Evolutionary conservation across 1,140 invertebrate species (phyloP).

Genomic region (Pogonomyrmex barbatus): DNA sequence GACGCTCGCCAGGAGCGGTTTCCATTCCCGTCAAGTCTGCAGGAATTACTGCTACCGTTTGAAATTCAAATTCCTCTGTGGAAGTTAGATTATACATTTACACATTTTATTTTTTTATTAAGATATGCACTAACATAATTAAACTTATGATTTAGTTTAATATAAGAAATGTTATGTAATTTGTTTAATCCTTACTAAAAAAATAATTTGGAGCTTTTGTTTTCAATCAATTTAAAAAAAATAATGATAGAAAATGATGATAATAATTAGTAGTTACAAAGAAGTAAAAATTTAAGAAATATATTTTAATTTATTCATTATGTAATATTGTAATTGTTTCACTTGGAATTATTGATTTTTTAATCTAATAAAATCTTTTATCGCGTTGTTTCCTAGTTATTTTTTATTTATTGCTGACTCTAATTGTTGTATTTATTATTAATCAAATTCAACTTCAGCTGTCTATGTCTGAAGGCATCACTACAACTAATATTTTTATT

Average conservation of each 20-base stretch:
- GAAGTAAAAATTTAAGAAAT: background rate
- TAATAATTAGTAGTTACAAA: background rate
- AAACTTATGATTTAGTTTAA: background rate
- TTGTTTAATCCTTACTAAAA: background rate
- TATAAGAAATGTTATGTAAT: background rate
- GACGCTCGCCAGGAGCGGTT: conserved; percentile 72
- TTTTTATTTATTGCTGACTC: background rate
- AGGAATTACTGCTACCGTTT: conserved; percentile 87
- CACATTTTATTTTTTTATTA: background rate
- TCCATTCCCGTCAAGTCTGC: conserved; percentile 58
- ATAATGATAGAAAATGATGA: background rate
- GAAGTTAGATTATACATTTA: conserved; percentile 46
- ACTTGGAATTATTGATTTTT: background rate
- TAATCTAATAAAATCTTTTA: background rate
- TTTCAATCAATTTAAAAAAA: background rate
- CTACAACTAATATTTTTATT: background rate
- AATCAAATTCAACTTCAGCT: background rate
- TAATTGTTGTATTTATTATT: background rate
- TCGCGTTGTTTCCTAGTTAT: background rate
- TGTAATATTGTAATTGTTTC: background rate
- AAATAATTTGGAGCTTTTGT: background rate
- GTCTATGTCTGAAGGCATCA: background rate
- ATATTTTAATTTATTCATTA: background rate
- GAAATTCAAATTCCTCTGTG: conserved; percentile 86
- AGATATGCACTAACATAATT: background rate